A percentile compares a stretch with the other conserved stretches of the same genome.
Conservation (phyloP, 2,113 vertebrate species). For the rabbit (Oryctolagus cuniculus) region mOryCun1.1 NC_091436.1:105004501-105005000, state of each 20-base stretch:
- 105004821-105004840: too few relatives aligned
- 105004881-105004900: too few relatives aligned
- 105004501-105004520: neutral
- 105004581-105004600: neutral
- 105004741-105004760: fast-evolving
- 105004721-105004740: neutral
- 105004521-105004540: neutral
- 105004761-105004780: too few relatives aligned
- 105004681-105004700: neutral
- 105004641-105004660: neutral
- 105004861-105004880: too few relatives aligned
- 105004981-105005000: too few relatives aligned
- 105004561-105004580: neutral
- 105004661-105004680: neutral
- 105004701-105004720: neutral
- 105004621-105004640: neutral
- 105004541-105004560: neutral
- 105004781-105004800: fast-evolving
- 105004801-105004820: too few relatives aligned
- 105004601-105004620: neutral
- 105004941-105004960: too few relatives aligned
- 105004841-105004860: too few relatives aligned
- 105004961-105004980: too few relatives aligned
- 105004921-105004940: too few relatives aligned
- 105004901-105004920: too few relatives aligned